phyloP scores from a whole-genome alignment of 2,113 vertebrate species.

The Syrrhaptes paradoxus region DNA sequence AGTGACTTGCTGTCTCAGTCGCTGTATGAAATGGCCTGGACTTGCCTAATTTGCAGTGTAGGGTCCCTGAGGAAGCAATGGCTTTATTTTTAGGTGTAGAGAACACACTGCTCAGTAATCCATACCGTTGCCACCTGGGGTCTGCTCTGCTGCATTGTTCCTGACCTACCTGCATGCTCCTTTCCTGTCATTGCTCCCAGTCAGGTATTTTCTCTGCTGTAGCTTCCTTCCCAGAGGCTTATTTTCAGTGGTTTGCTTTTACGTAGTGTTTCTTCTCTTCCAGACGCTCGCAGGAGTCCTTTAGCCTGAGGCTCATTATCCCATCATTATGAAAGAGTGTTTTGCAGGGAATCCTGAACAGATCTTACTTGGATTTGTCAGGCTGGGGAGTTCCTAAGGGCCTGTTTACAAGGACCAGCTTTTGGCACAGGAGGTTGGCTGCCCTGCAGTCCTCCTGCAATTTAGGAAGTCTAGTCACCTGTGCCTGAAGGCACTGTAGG shows the following conservation, averaged over 20 bases:
- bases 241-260: background rate
- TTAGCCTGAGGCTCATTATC: background rate
- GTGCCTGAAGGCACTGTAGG: background rate
- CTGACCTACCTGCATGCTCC: background rate
- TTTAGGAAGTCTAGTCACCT: background rate
- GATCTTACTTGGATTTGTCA: background rate
- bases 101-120: background rate
- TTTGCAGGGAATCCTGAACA: background rate
- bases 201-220: background rate
- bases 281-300: background rate
- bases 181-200: background rate
- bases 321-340: background rate
- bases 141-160: background rate
- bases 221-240: background rate
- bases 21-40: background rate
- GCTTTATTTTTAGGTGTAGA: background rate
- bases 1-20: background rate
- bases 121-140: background rate
- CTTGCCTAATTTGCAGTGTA: background rate
- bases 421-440: background rate
- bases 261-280: background rate
- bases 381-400: background rate
- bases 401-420: background rate
- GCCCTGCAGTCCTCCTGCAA: background rate
- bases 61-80: background rate